Evolutionary conservation across 2,113 vertebrate genomes (phyloP), one percentile per base, ranked within the genome.

Genomic region (Hemicordylus capensis): DNA sequence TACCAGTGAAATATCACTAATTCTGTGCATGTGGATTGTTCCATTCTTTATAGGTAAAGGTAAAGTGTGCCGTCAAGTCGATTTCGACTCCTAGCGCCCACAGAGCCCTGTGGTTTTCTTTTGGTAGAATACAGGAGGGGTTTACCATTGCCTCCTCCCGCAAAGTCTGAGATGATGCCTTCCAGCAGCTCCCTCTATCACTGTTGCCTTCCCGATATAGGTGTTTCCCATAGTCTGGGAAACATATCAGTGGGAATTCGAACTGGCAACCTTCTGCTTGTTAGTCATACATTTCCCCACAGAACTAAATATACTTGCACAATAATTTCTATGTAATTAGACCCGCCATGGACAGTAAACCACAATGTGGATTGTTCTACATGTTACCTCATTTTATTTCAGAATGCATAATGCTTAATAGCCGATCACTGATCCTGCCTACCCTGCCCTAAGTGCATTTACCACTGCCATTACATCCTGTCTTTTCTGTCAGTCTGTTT

Each of bases 1-100:
- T 79, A 9, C 54, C 80, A 19, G 24, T 39, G 5, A 56, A 78
- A 84, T 58, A 73, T 24, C 8, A 31, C 67, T 58, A 80, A 37
- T 78, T 48, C 54, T 81, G 1, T 61, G 51, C 19, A 64, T 76
- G 87, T 91, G 61, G 88, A 79, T 90, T 89, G 2, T 14, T 88
- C 39, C 1, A 9, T 1, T 83, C 48, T 58, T 90, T 66, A 12
- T n/a, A n/a, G n/a, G n/a, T n/a, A n/a, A n/a, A n/a, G n/a, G n/a
- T n/a, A n/a, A n/a, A n/a, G n/a, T n/a, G n/a, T n/a, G n/a, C n/a
- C n/a, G n/a, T n/a, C n/a, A n/a, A n/a, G n/a, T n/a, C n/a, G n/a
- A n/a, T n/a, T n/a, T n/a, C n/a, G n/a, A n/a, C n/a, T n/a, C n/a
- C n/a, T n/a, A n/a, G n/a, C n/a, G n/a, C n/a, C n/a, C n/a, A n/a